These are phyloP conservation scores for Epizoanthus ramosus DNA, from an alignment of 92 coral and sea anemone species.

Conservation along the genomic window DNA sequence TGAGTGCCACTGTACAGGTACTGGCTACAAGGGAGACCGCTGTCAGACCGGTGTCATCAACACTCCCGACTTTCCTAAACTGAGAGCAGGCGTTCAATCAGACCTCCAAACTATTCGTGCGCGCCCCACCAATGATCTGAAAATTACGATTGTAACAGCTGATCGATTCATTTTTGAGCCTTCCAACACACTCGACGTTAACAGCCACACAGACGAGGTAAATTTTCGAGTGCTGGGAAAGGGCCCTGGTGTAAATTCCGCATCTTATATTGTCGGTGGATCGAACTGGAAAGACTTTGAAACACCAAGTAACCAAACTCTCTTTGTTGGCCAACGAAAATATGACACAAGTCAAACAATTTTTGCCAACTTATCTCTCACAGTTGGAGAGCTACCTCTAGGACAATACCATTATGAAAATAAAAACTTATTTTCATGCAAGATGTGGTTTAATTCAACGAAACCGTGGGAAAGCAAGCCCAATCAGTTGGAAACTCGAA, in stretches of 20 bases:
- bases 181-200: neutral
- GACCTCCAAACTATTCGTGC: slow-evolving; percentile 30
- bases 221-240: slow-evolving; percentile 26
- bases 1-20: slow-evolving; percentile 55
- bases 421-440: slow-evolving; percentile 8
- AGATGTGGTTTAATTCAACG: slow-evolving; percentile 36
- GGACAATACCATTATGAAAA: slow-evolving; percentile 29
- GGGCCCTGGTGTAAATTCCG: slow-evolving; percentile 23
- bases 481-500: neutral
- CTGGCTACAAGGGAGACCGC: slow-evolving; percentile 58
- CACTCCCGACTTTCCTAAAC: slow-evolving; percentile 56
- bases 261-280: slow-evolving; percentile 19
- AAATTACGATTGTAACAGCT: slow-evolving; percentile 5
- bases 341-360: neutral
- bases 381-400: slow-evolving; percentile 31
- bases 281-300: slow-evolving; percentile 31
- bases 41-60: slow-evolving; percentile 57
- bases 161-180: slow-evolving; percentile 29
- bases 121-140: slow-evolving; percentile 22
- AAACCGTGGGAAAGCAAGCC: slow-evolving; percentile 36
- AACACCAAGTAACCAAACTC: slow-evolving; percentile 21
- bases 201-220: neutral
- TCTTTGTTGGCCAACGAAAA: slow-evolving; percentile 21
- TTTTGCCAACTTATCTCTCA: neutral
- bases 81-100: slow-evolving; percentile 13